Evolutionary conservation across 1,140 invertebrate genomes (phyloP), one percentile per base, ranked within the genome.

Genomic region (Goniozus legneri): DNA sequence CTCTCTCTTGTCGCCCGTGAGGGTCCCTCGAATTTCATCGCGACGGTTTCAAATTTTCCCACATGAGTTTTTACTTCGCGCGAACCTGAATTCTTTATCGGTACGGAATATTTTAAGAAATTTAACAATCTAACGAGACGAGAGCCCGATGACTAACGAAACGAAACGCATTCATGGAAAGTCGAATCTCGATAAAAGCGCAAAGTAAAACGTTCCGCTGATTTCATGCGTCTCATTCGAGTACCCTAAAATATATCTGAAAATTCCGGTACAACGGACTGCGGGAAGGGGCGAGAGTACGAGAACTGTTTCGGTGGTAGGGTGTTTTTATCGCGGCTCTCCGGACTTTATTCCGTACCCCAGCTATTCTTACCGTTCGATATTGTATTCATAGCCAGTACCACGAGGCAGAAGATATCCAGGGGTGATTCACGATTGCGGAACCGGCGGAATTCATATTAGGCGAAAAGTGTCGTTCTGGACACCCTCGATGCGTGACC

Each of bases 41-140:
- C 36, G 44, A 47, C 56, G 44, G 48, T 65, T 59, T 65, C 60
- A 54, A 48, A 67, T 73, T 71, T 69, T 72, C 67, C 66, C 65
- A 69, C 65, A 68, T 60, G 61, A 48, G 54, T 63, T 58, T n/a
- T n/a, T n/a, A n/a, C 22, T 47, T 42, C 52, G 47, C 35, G 50
- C 38, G 27, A 47, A 43, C 31, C n/a, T n/a, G n/a, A n/a, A n/a
- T n/a, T n/a, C n/a, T n/a, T n/a, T n/a, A n/a, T n/a, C n/a, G n/a
- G n/a, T n/a, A n/a, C n/a, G n/a, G n/a, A n/a, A n/a, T n/a, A n/a
- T n/a, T n/a, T n/a, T n/a, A n/a, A n/a, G n/a, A n/a, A n/a, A n/a
- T n/a, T n/a, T n/a, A n/a, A n/a, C n/a, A n/a, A n/a, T n/a, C n/a
- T n/a, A n/a, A n/a, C n/a, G n/a, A n/a, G n/a, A n/a, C n/a, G n/a